Evolutionary conservation across 2,797 vertebrate genomes (phyloP).

Genomic region (Tamandua tetradactyla): DNA sequence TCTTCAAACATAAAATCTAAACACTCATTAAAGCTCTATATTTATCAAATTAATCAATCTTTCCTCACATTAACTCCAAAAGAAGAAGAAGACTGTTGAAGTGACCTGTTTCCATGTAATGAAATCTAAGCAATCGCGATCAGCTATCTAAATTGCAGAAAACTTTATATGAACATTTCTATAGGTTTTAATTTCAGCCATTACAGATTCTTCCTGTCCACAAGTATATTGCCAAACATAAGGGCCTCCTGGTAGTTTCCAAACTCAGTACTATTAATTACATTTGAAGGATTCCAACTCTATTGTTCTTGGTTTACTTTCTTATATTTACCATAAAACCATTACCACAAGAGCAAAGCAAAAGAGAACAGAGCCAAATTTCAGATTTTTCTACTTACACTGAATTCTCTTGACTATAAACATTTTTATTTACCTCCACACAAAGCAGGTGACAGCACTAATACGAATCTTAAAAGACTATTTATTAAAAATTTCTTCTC

Average conservation of each 20-base stretch:
- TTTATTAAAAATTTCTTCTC: not conserved
- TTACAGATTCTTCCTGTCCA: not conserved
- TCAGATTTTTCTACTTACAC: not conserved
- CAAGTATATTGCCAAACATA: not conserved
- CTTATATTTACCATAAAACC: conserved; percentile 1
- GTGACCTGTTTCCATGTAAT: not conserved
- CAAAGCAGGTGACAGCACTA: conserved; percentile 7
- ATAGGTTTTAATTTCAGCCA: not conserved
- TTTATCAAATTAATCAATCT: conserved; percentile 33
- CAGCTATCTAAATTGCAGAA: not conserved
- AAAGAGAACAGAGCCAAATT: not conserved
- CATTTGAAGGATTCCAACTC: conserved; percentile 19
- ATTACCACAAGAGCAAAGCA: conserved; percentile 29
- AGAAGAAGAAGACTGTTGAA: not conserved
- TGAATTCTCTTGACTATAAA: not conserved
- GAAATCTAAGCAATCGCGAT: conserved; percentile 21
- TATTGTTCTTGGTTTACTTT: conserved; percentile 12
- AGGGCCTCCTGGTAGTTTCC: not conserved
- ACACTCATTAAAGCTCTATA: conserved; percentile 5
- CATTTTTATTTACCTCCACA: conserved; percentile 23
- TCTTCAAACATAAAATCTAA: conserved; percentile 41
- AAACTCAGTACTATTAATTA: conserved; percentile 14
- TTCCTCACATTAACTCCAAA: not conserved
- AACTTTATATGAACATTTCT: not conserved
- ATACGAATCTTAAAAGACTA: not conserved